Evolutionary conservation across 2,888 invertebrate genomes (phyloP), one percentile per base, ranked within the genome.

Genomic region (Epinotia demarniana): DNA sequence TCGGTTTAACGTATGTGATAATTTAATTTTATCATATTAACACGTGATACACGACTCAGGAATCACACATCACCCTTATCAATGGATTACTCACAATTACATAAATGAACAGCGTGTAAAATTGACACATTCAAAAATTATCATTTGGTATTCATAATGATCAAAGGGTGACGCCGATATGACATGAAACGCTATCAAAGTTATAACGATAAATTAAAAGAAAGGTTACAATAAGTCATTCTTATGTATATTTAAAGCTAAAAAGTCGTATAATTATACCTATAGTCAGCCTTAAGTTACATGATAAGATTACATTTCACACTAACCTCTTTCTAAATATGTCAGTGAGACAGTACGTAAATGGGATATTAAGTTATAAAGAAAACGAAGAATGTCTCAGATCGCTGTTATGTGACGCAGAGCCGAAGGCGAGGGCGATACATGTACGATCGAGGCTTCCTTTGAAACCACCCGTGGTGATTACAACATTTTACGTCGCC

Each of bases 221-320:
- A 53, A 53, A n/a, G 53, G 53, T 53, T n/a, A 53, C 8, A 53
- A 8, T 53, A 5, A 53, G 8, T 53, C n/a, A 53, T n/a, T 2
- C 16, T 49, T 49, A 49, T 16, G n/a, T n/a, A n/a, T n/a, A n/a
- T n/a, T n/a, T n/a, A 62, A 18, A 62, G 18, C 12, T 11, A 43
- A 39, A 18, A 11, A 18, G 9, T 61, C 46, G 5, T 49, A 5
- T 49, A 49, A 16, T 49, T 49, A 6, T 49, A 2, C 4, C 49
- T 16, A 49, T 49, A n/a, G 49, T 49, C 16, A 16, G 49, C 5
- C 49, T 49, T 5, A 16, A 49, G 49, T 13, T 3, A 33, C 16
- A 16, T 43, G 68, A 58, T 58, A 68, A 68, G 19, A 68, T 68
- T 57, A 57, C 19, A 49, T 23, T 64, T 49, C 46, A 64, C 16